These are phyloP conservation scores for Criorhina ranunculi DNA, from an alignment of 2,888 invertebrate genomes.

Conservation along the genomic window DNA sequence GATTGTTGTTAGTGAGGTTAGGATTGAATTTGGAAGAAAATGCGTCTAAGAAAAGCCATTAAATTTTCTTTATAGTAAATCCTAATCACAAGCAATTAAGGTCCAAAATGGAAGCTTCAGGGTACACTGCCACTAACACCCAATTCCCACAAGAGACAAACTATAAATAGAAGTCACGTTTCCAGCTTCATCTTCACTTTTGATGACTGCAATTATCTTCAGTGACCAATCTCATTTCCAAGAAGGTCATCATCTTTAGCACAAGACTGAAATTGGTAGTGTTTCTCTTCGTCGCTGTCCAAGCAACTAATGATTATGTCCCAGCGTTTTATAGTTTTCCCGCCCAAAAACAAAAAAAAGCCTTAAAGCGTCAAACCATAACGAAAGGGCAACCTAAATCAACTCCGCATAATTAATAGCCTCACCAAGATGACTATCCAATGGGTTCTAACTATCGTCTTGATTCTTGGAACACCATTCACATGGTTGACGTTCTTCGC, in stretches of 20 bases:
- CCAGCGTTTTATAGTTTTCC: conserved; percentile 8
- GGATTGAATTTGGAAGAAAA: too few relatives aligned
- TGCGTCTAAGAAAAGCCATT: too few relatives aligned
- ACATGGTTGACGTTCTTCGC: background rate
- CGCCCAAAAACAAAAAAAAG: background rate
- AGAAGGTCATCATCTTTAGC: conserved; percentile 15
- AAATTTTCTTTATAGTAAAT: conserved; percentile 3
- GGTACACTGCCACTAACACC: background rate
- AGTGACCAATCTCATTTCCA: conserved; percentile 13
- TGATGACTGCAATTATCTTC: conserved; percentile 9
- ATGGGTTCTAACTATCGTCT: conserved; percentile 1
- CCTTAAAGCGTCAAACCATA: background rate
- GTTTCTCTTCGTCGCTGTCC: background rate
- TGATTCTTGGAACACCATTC: conserved; percentile 26
- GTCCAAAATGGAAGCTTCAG: background rate
- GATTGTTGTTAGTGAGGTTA: background rate
- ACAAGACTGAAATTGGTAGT: background rate
- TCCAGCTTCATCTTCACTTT: background rate
- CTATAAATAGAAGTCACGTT: conserved; percentile 8
- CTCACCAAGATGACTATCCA: conserved; percentile 18
- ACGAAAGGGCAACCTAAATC: conserved; percentile 5
- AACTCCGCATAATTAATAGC: conserved; percentile 18
- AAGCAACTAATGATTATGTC: conserved; percentile 17
- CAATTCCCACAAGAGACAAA: background rate
- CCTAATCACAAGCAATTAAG: conserved; percentile 9